Conservation (phyloP, 2,113 vertebrate species). For the Butorides virescens region DNA sequence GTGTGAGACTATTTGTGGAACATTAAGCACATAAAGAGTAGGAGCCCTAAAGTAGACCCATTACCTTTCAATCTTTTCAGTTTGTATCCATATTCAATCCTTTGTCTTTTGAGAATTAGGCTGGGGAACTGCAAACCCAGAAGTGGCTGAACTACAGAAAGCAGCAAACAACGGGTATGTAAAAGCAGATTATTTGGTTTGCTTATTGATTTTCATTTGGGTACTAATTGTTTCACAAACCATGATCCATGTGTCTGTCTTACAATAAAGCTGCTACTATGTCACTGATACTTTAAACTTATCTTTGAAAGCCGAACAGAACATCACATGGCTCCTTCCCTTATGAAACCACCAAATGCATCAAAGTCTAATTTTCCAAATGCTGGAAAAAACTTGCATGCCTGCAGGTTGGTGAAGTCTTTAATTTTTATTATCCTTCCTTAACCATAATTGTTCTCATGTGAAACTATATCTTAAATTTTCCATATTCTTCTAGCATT, state of each 20-base stretch:
- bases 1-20: background rate
- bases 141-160: slow-evolving; percentile 38
- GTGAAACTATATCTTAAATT: background rate
- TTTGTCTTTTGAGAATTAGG: slow-evolving; percentile 69
- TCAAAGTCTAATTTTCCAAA: slow-evolving; percentile 15
- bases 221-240: background rate
- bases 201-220: background rate
- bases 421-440: background rate
- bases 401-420: slow-evolving; percentile 62
- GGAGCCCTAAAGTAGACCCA: background rate
- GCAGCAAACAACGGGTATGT: slow-evolving; percentile 65
- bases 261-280: slow-evolving; percentile 10
- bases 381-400: slow-evolving; percentile 42
- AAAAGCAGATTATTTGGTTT: background rate
- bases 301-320: slow-evolving; percentile 60
- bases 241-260: background rate
- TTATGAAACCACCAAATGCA: slow-evolving; percentile 48
- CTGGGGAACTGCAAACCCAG: slow-evolving; percentile 62
- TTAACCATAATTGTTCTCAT: background rate
- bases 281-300: slow-evolving; percentile 25
- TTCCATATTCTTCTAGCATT: background rate
- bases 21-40: background rate
- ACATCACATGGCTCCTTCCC: slow-evolving; percentile 14
- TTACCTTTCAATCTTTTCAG: background rate
- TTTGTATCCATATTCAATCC: background rate